These are phyloP conservation scores for Hyphantria cunea DNA, from an alignment of 1,140 invertebrate genomes.

Conservation along the genomic window DNA sequence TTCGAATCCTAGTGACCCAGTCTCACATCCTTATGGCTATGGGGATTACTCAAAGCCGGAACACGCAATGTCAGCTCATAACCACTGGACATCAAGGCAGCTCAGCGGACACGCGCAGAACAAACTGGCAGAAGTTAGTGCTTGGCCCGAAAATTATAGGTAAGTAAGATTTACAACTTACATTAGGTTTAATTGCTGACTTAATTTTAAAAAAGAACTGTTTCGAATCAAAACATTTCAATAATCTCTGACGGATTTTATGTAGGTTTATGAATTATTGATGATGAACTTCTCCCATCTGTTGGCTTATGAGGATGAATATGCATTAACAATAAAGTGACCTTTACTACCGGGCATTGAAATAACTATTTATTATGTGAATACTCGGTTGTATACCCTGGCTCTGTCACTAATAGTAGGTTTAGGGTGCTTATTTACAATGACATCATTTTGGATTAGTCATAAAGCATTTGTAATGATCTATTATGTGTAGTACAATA, in stretches of 20 bases:
- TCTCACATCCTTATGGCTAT: conserved; percentile 70
- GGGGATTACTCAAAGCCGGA: conserved; percentile 76
- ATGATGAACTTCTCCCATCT: conserved; percentile 59
- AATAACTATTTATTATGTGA: conserved; percentile 49
- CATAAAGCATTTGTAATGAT: conserved; percentile 14
- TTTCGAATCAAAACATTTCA: conserved; percentile 43
- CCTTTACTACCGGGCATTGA: conserved; percentile 46
- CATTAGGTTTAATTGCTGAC: too few species aligned
- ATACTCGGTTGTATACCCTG: conserved; percentile 36
- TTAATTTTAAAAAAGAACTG: not conserved
- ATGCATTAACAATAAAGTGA: conserved; percentile 63
- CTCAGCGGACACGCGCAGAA: conserved; percentile 70
- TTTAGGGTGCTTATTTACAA: conserved; percentile 43
- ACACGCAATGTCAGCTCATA: conserved; percentile 70
- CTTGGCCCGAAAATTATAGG: conserved; percentile 82
- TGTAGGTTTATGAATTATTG: conserved; percentile 70
- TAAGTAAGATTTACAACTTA: conserved; percentile 46
- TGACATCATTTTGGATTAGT: conserved; percentile 47
- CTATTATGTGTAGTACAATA: not conserved
- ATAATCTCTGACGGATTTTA: conserved; percentile 55
- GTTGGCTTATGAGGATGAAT: conserved; percentile 53
- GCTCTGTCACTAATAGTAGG: conserved; percentile 47
- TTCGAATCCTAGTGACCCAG: conserved; percentile 57
- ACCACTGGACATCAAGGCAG: conserved; percentile 74
- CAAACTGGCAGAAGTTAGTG: conserved; percentile 75